phyloP scores from a whole-genome alignment of 2,797 vertebrate genomes.

The Morelia viridis region DNA sequence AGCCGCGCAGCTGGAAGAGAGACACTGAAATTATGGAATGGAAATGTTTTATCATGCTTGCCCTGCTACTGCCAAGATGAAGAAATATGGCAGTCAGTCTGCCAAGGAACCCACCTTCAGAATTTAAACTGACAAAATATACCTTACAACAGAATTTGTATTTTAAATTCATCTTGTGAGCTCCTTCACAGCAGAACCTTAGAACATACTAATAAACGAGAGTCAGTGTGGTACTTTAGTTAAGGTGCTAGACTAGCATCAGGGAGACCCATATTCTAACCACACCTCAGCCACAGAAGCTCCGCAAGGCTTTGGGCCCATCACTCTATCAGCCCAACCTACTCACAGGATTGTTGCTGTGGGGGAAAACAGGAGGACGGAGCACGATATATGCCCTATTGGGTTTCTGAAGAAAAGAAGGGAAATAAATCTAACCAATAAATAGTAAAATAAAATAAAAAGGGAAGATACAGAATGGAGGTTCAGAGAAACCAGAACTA shows the following conservation, averaged over 20 bases:
- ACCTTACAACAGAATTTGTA: not conserved
- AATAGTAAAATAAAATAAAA: not conserved
- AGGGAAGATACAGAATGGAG: not conserved
- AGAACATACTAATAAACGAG: too few species aligned
- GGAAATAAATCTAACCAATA: not conserved
- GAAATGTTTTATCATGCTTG: not conserved
- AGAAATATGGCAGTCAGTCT: not conserved
- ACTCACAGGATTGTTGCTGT: too few species aligned
- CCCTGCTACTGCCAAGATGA: not conserved
- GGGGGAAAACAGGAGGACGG: too few species aligned
- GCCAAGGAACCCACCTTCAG: not conserved
- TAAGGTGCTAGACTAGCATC: not conserved
- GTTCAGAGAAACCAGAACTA: not conserved
- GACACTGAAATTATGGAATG: fast-evolving
- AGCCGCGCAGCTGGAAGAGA: fast-evolving
- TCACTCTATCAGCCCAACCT: too few species aligned
- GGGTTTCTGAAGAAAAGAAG: not conserved
- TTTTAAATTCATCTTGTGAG: too few species aligned
- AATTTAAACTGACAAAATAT: not conserved
- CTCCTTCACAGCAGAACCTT: too few species aligned
- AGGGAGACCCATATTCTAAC: not conserved
- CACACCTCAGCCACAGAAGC: too few species aligned
- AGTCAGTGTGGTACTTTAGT: too few species aligned
- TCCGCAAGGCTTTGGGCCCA: too few species aligned
- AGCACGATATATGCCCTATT: too few species aligned